Evolutionary conservation across 1,140 invertebrate species (phyloP).

Genomic region (Bombus balteatus): DNA sequence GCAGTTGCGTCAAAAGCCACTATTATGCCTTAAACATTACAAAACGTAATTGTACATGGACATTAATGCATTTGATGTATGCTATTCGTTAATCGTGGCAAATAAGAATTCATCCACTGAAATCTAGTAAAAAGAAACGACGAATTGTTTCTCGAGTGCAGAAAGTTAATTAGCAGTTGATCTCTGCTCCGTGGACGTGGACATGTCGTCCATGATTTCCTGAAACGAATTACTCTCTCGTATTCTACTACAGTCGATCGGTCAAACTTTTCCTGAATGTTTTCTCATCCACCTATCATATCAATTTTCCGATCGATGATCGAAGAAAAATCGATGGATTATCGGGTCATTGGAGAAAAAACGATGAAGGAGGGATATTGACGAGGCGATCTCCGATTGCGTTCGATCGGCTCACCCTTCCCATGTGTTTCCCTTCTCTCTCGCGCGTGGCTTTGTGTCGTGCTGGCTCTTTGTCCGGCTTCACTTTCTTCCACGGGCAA

Average conservation of each 20-base stretch:
- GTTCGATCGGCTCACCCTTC: constrained; percentile 5
- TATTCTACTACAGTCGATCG: background rate
- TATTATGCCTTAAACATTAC: too few relatives aligned
- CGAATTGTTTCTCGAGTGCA: background rate
- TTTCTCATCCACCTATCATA: too few relatives aligned
- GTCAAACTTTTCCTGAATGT: too few relatives aligned
- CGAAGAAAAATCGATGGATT: background rate
- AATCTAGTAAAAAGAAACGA: background rate
- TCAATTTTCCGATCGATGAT: background rate
- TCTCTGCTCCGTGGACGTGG: background rate
- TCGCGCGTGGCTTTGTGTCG: constrained; percentile 20
- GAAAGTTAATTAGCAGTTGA: background rate
- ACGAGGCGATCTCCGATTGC: background rate
- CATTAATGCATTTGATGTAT: too few relatives aligned
- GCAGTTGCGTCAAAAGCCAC: too few relatives aligned
- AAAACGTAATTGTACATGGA: too few relatives aligned
- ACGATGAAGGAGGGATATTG: background rate
- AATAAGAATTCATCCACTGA: background rate
- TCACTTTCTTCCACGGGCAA: constrained; percentile 56
- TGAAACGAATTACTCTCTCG: background rate
- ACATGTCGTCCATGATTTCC: background rate
- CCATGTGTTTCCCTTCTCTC: background rate
- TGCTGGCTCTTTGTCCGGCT: constrained; percentile 41
- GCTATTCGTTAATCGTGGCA: too few relatives aligned
- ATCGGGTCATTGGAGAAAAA: background rate